Evolutionary conservation across 2,797 vertebrate species (phyloP), one percentile per base, ranked within the genome.

Genomic region (Mastacembelus armatus): DNA sequence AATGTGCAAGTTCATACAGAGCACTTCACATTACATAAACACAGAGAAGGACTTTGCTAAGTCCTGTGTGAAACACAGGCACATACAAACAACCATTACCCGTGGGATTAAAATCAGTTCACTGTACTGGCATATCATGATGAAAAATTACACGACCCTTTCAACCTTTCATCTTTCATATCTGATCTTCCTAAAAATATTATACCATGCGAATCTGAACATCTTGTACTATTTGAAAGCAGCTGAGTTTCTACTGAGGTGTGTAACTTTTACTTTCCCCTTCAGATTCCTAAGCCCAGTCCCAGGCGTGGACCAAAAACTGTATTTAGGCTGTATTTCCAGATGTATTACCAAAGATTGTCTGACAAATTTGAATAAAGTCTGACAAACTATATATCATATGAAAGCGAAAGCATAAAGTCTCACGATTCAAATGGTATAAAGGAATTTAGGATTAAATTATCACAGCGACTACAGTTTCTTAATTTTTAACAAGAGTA

Each of bases 21-120:
- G n/a, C 32, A 64, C 35, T 58, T 52, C 29, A 52, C 49, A 45
- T 86, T 87, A 83, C 65, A 69, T 79, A 86, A 87, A 39, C 40
- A 48, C 22, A 62, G 32, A 66, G 0, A 49, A 48, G 39, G 60
- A 71, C 51, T 62, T 55, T 50, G 12, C 69, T 72, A 75, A 84
- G 52, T 50, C 51, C 35, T 81, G 66, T 77, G 77, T 66, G 80
- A 86, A 85, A 66, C 30, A 50, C 18, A 59, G 19, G 48, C 3
- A 54, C 32, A 54, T 18, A 52, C 36, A 66, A 48, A 75, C 59
- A 82, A 45, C 14, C 4, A 55, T 47, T 52, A 66, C 19, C 67
- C 54, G 10, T 14, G 24, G 42, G 59, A 78, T 57, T 7, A n/a
- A n/a, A 43, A 22, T 66, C 48, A 43, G 36, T 66, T 30, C 15